Percentiles rank a stretch among this genome's conserved stretches.
Evolutionary conservation across 2,888 invertebrate genomes (phyloP).

Genomic region (Drosophila nigritarsus): DNA sequence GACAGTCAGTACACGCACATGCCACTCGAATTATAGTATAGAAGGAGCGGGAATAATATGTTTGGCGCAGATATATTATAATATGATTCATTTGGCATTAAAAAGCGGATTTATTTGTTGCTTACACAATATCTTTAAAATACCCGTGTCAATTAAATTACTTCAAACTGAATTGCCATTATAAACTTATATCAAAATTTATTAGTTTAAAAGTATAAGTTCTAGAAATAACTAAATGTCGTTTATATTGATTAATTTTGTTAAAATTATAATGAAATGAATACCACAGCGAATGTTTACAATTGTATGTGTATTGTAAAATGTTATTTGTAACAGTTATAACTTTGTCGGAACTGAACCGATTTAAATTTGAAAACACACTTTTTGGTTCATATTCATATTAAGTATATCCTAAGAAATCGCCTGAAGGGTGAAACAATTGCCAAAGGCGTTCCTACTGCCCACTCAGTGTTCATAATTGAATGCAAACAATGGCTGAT

Average conservation of each 20-base stretch:
- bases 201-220: not conserved
- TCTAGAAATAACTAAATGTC: not conserved
- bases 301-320: not conserved
- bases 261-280: not conserved
- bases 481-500: constrained; percentile 49
- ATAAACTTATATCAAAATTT: not conserved
- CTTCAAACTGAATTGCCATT: not conserved
- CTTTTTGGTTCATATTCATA: not conserved
- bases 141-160: constrained; percentile 1
- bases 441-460: not conserved
- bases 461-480: constrained; percentile 31
- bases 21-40: constrained; percentile 13
- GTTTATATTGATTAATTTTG: not conserved
- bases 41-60: not conserved
- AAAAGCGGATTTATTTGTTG: not conserved
- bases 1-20: not conserved
- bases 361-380: not conserved
- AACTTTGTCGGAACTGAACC: not conserved
- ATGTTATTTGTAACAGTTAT: not conserved
- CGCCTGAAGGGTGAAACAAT: not conserved
- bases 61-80: not conserved
- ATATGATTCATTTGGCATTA: no score
- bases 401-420: no score
- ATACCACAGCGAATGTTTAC: not conserved
- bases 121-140: constrained; percentile 4